Evolutionary conservation across 2,888 invertebrate genomes (phyloP), one percentile per base, ranked within the genome.

Genomic region (Amitus sp.): DNA sequence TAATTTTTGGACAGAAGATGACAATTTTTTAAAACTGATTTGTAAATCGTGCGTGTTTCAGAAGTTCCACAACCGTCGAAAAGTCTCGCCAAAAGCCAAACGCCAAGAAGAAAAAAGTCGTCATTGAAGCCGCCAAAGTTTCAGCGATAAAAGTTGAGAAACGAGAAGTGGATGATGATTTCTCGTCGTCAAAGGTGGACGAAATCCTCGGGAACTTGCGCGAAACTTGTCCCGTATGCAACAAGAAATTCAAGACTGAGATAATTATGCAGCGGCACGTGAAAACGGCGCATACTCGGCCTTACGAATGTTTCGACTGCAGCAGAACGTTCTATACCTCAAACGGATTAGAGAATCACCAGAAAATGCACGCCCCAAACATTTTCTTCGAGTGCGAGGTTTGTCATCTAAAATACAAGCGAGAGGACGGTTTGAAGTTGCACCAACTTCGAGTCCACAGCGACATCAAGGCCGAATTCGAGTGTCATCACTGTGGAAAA

Each of bases 401-500:
- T n/a, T 72, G 73, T 15, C 65, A 69, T 3, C 28, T 65, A 10
- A 69, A 62, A 23, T 74, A 70, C 34, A 71, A 71, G 20, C 65
- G 72, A 1, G 37, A 62, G 19, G 33, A 51, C 2, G 61, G 67
- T 0, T 19, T 74, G 10, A 67, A 65, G 23, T 47, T 64, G 2
- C 73, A 73, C 39, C 58, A 66, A 4, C 17, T 66, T 1, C 66
- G 71, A 0, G 57, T 63, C 2, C 73, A 73, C 53, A 67, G 66
- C 23, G 54, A 53, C 15, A 27, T 47, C 0, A 67, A 68, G 12
- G 42, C 69, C 1, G 68, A 68, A 30, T 86, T 85, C 59, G 84
- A 85, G 0, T 85, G 85, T 68, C 79, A 77, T 13, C 83, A 71
- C 40, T 85, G 86, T 65, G 82, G 79, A 1, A 84, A 85, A 66